Evolutionary conservation across 2,797 vertebrate species (phyloP), one percentile per base, ranked within the genome.

Genomic region (Podarcis siculus): DNA sequence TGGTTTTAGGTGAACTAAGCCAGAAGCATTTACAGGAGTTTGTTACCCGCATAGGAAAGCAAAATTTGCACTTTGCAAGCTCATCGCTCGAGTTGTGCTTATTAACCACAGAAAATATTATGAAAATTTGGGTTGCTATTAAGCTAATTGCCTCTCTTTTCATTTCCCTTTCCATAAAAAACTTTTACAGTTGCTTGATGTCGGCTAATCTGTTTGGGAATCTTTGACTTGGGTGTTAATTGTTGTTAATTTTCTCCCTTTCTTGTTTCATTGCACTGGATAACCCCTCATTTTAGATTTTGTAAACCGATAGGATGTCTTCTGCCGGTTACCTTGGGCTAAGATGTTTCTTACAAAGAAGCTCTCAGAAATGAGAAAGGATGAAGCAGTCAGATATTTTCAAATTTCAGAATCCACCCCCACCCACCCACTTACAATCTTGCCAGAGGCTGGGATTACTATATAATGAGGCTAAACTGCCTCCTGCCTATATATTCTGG

Each of bases 121-220:
- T 32, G 69, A 10, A 55, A 81, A 86, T 80, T 80, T 23, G 27
- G 27, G 21, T 42, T 15, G 32, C 8, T n/a, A 64, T 75, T 32
- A 87, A 45, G 30, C 37, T 75, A 87, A 87, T 87, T 73, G 30
- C 86, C 81, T 32, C 49, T 64, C 37, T 82, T 73, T 73, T 30
- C n/a, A 64, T 21, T n/a, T 61, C 49, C 27, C 13, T 13, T 79
- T 79, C 30, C 45, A 64, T 45, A 30, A 30, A 79, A 71, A 72
- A 15, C 3, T 1, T 35, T 67, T 30, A 17, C 13, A 35, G 15
- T 82, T 6, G 61, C 13, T 69, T 79, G 76, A 79, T 72, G n/a
- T 12, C 42, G 0, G 66, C n/a, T 55, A 55, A 71, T n/a, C 21
- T 80, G 78, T n/a, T 73, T 15, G 10, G n/a, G 32, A 55, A 27